Conservation (phyloP, 1,140 invertebrate genomes). For the Rhyacophila brunnea region DNA sequence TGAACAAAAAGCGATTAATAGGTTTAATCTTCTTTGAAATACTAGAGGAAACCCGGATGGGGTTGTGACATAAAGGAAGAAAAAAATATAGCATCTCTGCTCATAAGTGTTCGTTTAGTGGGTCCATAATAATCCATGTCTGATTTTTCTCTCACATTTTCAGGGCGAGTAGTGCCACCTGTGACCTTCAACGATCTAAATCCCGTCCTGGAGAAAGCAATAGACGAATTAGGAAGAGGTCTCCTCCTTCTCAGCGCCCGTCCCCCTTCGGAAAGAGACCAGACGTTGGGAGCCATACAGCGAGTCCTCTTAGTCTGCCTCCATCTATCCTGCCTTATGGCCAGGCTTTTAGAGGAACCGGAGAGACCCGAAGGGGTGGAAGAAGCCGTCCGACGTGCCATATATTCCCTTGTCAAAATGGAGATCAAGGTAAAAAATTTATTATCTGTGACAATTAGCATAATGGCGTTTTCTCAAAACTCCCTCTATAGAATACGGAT, state of each 20-base stretch:
- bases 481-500: too few relatives aligned
- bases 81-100: too few relatives aligned
- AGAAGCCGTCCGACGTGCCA: constrained; percentile 59
- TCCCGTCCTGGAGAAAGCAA: constrained; percentile 75
- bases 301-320: constrained; percentile 83
- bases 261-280: constrained; percentile 58
- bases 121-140: too few relatives aligned
- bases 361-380: constrained; percentile 54
- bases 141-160: constrained; percentile 13
- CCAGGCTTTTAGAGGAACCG: constrained; percentile 59
- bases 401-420: constrained; percentile 72
- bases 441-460: too few relatives aligned
- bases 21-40: too few relatives aligned
- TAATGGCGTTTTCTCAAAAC: too few relatives aligned
- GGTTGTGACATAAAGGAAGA: too few relatives aligned
- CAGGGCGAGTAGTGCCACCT: constrained; percentile 71
- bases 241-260: constrained; percentile 53
- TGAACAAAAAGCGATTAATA: too few relatives aligned
- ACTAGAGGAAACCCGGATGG: too few relatives aligned
- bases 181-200: constrained; percentile 80
- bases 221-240: constrained; percentile 66
- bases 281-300: constrained; percentile 75
- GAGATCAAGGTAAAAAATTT: constrained; percentile 72
- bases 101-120: too few relatives aligned
- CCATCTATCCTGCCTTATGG: constrained; percentile 75